A percentile compares a stretch with the other conserved stretches of the same genome.
Evolutionary conservation across 2,797 vertebrate genomes (phyloP).

Genomic region (Sebastes melanostomus): DNA sequence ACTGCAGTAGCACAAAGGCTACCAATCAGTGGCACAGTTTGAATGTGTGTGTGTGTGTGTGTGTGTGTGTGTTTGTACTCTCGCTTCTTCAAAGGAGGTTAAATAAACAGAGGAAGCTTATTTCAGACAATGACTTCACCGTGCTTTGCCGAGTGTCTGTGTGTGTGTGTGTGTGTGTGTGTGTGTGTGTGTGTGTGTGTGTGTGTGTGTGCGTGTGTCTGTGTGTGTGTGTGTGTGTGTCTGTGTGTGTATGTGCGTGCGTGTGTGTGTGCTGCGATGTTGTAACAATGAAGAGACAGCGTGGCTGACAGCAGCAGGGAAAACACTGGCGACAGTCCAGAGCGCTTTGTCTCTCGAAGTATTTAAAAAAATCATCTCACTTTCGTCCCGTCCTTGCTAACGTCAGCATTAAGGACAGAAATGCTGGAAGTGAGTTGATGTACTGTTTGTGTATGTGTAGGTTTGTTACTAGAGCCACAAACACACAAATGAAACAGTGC

Average conservation of each 20-base stretch:
- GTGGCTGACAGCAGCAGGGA: conserved; percentile 49
- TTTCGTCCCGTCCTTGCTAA: not conserved
- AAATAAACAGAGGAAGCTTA: conserved; percentile 77
- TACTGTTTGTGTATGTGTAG: not conserved
- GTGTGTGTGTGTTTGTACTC: conserved; percentile 21
- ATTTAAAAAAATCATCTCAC: not conserved
- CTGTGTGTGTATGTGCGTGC: conserved; percentile 19
- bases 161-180: not conserved
- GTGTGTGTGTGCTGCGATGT: conserved; percentile 13
- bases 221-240: conserved; percentile 12
- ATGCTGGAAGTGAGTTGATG: not conserved
- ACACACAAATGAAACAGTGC: conserved; percentile 6
- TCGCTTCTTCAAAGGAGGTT: conserved; percentile 73
- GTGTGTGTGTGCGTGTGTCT: not conserved
- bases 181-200: too few relatives aligned
- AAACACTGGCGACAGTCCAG: conserved; percentile 44
- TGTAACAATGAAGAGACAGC: conserved; percentile 68
- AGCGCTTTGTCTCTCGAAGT: conserved; percentile 10
- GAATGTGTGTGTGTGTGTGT: not conserved
- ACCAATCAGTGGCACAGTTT: not conserved
- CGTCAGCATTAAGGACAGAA: not conserved
- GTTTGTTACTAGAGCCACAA: conserved; percentile 15
- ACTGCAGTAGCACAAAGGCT: not conserved
- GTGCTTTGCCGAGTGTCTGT: conserved; percentile 10
- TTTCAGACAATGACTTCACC: conserved; percentile 74